Conservation (phyloP, 2,113 vertebrate species). For the Gopherus flavomarginatus region DNA sequence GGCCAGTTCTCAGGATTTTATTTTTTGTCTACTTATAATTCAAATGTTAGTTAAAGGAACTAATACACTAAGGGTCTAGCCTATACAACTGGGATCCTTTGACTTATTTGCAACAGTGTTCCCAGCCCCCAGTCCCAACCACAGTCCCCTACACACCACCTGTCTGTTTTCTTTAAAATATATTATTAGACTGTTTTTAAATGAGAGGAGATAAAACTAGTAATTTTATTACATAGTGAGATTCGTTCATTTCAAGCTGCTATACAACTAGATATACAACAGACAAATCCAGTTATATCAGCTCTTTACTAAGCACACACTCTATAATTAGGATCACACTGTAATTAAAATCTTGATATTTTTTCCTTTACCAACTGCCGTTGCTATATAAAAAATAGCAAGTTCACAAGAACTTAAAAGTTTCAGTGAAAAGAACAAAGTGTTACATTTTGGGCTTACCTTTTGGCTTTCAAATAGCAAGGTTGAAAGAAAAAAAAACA, state of each 20-base stretch:
- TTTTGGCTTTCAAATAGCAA: constrained; percentile 18
- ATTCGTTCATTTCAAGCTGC: background rate
- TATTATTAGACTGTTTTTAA: background rate
- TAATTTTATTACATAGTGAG: background rate
- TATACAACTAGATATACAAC: background rate
- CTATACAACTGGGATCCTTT: background rate
- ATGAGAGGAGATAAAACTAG: background rate
- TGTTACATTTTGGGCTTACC: background rate
- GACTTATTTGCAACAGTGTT: background rate
- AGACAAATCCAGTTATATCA: background rate
- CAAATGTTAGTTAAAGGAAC: background rate
- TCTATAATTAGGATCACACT: background rate
- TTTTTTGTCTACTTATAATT: background rate
- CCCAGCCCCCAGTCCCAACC: background rate
- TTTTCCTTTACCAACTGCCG: background rate
- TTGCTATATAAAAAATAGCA: background rate
- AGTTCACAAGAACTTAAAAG: background rate
- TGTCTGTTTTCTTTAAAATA: background rate
- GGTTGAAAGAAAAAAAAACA: constrained; percentile 28
- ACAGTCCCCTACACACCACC: rapidly evolving
- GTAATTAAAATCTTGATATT: background rate
- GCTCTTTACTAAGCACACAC: background rate
- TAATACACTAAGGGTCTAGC: background rate
- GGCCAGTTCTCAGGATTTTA: background rate
- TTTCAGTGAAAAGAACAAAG: background rate